Evolutionary conservation across 2,797 vertebrate species (phyloP).

Genomic region (Alcedo atthis): DNA sequence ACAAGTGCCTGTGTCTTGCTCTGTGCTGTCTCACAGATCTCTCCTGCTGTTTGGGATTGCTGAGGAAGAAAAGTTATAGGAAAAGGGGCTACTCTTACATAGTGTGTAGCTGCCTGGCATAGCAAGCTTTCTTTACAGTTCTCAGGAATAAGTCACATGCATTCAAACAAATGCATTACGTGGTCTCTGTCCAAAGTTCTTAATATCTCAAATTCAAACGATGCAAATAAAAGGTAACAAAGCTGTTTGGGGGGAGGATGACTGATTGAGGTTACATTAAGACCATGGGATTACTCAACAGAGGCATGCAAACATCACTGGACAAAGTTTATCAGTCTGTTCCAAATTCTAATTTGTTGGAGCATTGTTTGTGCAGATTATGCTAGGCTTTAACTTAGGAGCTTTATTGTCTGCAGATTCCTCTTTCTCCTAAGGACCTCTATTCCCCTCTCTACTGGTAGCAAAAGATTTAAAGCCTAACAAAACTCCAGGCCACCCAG

Average conservation of each 20-base stretch:
- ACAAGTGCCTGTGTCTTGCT: background rate
- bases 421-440: slow-evolving; percentile 50
- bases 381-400: slow-evolving; percentile 50
- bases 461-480: slow-evolving; percentile 66
- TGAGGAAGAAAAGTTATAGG: background rate
- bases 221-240: slow-evolving; percentile 61
- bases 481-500: slow-evolving; percentile 60
- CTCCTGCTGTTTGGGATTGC: background rate
- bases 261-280: slow-evolving; percentile 48
- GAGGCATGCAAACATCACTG: slow-evolving; percentile 23
- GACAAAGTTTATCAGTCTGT: slow-evolving; percentile 54
- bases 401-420: slow-evolving; percentile 55
- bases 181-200: slow-evolving; percentile 58
- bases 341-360: slow-evolving; percentile 69
- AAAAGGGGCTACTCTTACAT: background rate
- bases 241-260: slow-evolving; percentile 23
- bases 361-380: slow-evolving; percentile 65
- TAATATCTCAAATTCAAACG: slow-evolving; percentile 34
- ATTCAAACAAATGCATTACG: slow-evolving; percentile 32
- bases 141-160: background rate
- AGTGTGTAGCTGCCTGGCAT: slow-evolving; percentile 12
- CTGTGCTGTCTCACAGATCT: accelerated
- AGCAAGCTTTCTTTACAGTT: slow-evolving; percentile 11
- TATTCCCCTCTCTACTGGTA: slow-evolving; percentile 57
- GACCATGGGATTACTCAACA: slow-evolving; percentile 53